These are phyloP conservation scores for Reticulitermes speratus DNA, from an alignment of 1,140 invertebrate genomes.

Conservation along the genomic window DNA sequence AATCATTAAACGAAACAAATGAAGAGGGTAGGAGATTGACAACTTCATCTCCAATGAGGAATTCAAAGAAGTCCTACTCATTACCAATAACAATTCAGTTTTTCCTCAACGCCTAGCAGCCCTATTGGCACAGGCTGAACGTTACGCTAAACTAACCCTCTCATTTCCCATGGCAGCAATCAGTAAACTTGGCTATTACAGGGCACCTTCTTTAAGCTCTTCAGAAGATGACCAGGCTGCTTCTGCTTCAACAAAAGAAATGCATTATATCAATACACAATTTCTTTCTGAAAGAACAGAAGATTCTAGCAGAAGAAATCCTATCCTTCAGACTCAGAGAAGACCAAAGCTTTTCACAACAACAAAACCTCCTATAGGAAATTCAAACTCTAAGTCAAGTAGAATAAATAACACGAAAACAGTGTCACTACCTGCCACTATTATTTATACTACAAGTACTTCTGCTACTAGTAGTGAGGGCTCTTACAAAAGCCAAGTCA, in stretches of 20 bases:
- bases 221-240: neutral
- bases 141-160: constrained; percentile 72
- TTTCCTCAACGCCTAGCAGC: constrained; percentile 71
- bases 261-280: neutral
- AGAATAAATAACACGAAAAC: neutral
- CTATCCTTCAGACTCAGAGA: neutral
- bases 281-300: neutral
- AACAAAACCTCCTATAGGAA: neutral
- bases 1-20: neutral
- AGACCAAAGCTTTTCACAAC: constrained; percentile 13
- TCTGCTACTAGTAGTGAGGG: neutral
- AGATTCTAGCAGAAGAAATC: neutral
- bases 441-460: too few species aligned
- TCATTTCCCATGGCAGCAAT: constrained; percentile 52
- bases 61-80: neutral
- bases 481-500: neutral
- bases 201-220: neutral
- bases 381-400: neutral
- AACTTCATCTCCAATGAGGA: neutral
- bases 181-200: neutral
- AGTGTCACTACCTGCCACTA: too few species aligned
- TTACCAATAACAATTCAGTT: constrained; percentile 66
- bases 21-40: neutral
- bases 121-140: constrained; percentile 75
- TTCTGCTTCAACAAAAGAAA: neutral